Evolutionary conservation across 1,140 invertebrate species (phyloP).

Genomic region (Diabrotica undecimpunctata): DNA sequence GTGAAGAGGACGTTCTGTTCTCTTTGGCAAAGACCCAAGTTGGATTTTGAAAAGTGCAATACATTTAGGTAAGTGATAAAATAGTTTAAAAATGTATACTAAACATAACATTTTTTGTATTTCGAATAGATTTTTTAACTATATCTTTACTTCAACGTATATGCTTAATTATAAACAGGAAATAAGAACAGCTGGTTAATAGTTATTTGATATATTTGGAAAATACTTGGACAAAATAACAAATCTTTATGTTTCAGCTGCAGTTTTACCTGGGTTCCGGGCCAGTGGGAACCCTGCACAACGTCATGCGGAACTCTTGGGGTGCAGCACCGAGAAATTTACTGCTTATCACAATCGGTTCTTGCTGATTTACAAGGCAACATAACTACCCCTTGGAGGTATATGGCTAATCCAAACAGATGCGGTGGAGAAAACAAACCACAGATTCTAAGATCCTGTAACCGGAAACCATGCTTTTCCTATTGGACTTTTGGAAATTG

Average conservation of each 20-base stretch:
- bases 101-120: background rate
- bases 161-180: background rate
- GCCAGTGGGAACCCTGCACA: slow-evolving; percentile 63
- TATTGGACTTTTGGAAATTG: slow-evolving; percentile 65
- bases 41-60: slow-evolving; percentile 51
- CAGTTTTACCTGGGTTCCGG: slow-evolving; percentile 59
- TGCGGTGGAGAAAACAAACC: slow-evolving; percentile 52
- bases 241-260: slow-evolving; percentile 49
- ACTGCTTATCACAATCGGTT: slow-evolving; percentile 54
- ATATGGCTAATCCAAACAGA: slow-evolving; percentile 54
- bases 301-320: slow-evolving; percentile 59
- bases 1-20: slow-evolving; percentile 52
- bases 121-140: background rate
- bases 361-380: slow-evolving; percentile 22
- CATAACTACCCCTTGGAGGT: slow-evolving; percentile 48
- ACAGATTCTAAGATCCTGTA: slow-evolving; percentile 55
- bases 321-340: slow-evolving; percentile 58
- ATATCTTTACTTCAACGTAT: background rate
- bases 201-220: too few species aligned
- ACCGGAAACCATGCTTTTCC: slow-evolving; percentile 57
- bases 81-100: background rate
- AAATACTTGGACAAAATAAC: too few species aligned
- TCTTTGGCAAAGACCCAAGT: slow-evolving; percentile 46
- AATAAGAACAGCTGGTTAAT: background rate
- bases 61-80: slow-evolving; percentile 50